Percentiles rank a stretch among this genome's conserved stretches.
phyloP scores from a whole-genome alignment of 2,888 invertebrate genomes.

The Andrena fulva region DNA sequence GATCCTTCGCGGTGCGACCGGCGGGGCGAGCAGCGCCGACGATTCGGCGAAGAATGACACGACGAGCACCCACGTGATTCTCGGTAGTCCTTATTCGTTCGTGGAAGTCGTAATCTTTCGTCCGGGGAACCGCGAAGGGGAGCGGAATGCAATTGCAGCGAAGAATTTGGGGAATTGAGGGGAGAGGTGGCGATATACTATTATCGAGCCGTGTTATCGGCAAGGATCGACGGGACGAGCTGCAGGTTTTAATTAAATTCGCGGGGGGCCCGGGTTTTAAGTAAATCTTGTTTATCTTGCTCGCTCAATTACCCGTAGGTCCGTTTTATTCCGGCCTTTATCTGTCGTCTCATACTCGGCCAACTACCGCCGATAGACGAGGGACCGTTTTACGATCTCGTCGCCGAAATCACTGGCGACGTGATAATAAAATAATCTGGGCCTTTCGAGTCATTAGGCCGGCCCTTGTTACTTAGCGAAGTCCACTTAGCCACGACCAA shows the following conservation, averaged over 20 bases:
- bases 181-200: background rate
- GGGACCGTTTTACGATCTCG: conserved; percentile 78
- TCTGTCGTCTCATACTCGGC: conserved; percentile 62
- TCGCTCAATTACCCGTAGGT: conserved; percentile 67
- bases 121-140: background rate
- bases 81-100: conserved; percentile 10
- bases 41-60: background rate
- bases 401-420: conserved; percentile 82
- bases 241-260: conserved; percentile 51
- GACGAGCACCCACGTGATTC: background rate
- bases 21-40: background rate
- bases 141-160: background rate
- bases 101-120: background rate
- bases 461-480: conserved; percentile 82
- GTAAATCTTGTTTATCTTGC: conserved; percentile 58
- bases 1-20: conserved; percentile 23
- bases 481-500: conserved; percentile 77
- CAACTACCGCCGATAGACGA: conserved; percentile 49
- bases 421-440: conserved; percentile 85
- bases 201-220: background rate
- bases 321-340: conserved; percentile 62
- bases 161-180: background rate
- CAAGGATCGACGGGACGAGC: background rate
- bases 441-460: conserved; percentile 84
- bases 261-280: conserved; percentile 43